These are phyloP conservation scores for Melieria crassipennis DNA, from an alignment of 2,888 invertebrate genomes.

Conservation along the genomic window DNA sequence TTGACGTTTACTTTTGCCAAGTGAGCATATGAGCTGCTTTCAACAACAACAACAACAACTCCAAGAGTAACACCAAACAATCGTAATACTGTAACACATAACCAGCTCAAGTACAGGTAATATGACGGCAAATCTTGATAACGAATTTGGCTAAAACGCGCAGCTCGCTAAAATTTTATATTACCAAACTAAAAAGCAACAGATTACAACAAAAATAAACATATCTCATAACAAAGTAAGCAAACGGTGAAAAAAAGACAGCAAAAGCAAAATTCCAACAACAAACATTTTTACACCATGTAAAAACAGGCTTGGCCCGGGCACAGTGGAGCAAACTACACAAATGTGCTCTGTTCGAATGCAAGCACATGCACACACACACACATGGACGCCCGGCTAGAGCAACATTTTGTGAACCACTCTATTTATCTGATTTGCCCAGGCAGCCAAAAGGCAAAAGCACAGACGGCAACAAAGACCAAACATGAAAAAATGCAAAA, in stretches of 20 bases:
- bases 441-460: conserved; percentile 24
- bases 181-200: not conserved
- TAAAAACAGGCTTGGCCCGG: conserved; percentile 20
- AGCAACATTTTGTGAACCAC: conserved; percentile 59
- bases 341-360: conserved; percentile 22
- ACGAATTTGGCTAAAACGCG: conserved; percentile 1
- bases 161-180: conserved; percentile 10
- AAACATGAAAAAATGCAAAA: conserved; percentile 40
- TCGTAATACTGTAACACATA: not conserved
- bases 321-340: conserved; percentile 45
- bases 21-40: no score
- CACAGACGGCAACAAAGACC: conserved; percentile 5
- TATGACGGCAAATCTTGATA: conserved; percentile 33
- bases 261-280: not conserved
- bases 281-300: not conserved
- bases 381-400: not conserved
- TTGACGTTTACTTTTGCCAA: no score
- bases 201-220: not conserved
- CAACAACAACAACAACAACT: no score
- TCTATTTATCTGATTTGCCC: conserved; percentile 56
- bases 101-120: conserved; percentile 1
- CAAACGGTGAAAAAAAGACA: not conserved
- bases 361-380: conserved; percentile 10
- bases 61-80: no score
- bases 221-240: not conserved